Percentiles rank a stretch among this genome's conserved stretches.
Evolutionary conservation across 1,140 invertebrate species (phyloP).

Genomic region (Oryctes rhinoceros): DNA sequence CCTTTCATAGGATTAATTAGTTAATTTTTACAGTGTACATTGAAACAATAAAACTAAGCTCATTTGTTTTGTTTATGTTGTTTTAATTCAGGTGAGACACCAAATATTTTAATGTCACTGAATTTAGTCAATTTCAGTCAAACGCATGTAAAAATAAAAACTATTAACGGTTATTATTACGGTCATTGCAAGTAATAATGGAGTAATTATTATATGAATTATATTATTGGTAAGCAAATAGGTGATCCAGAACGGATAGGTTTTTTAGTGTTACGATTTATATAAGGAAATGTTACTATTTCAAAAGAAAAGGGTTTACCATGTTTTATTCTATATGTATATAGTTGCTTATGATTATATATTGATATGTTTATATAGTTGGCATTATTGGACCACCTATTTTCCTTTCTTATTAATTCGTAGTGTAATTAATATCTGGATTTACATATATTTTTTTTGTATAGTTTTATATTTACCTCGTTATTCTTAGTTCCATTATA

Average conservation of each 20-base stretch:
- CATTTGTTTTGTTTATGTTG: not conserved
- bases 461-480: constrained; percentile 41
- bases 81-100: constrained; percentile 26
- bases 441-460: constrained; percentile 20
- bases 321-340: constrained; percentile 8
- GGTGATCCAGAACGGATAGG: not conserved
- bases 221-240: constrained; percentile 2
- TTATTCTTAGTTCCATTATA: not conserved
- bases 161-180: not conserved
- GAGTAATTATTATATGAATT: constrained; percentile 7
- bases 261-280: not conserved
- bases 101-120: constrained; percentile 26
- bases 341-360: not conserved
- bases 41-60: not conserved
- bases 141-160: not conserved
- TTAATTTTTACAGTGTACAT: constrained; percentile 4
- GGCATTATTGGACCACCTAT: constrained; percentile 27
- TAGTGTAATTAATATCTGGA: constrained; percentile 11
- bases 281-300: constrained; percentile 6
- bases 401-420: not conserved
- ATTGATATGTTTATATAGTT: not conserved
- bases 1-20: no score
- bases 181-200: constrained; percentile 2
- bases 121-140: constrained; percentile 37
- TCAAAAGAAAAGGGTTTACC: not conserved